Conservation (phyloP, 2,888 invertebrate species). For the Eupeodes latifasciatus region DNA sequence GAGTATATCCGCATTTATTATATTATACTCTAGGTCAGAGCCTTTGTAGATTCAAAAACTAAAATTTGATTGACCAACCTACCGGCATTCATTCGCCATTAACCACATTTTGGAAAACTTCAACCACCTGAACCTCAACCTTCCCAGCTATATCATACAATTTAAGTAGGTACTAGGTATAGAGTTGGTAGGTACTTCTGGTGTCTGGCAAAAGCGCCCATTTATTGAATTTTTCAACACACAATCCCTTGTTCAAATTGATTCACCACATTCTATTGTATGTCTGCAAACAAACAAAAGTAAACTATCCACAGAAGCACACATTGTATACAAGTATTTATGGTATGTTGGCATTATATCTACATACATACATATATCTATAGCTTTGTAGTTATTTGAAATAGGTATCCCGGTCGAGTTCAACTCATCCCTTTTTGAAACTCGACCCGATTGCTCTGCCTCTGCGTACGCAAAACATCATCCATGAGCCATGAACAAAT, state of each 20-base stretch:
- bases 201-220: conserved; percentile 19
- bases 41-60: conserved; percentile 42
- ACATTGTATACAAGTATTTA: not conserved
- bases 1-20: too few relatives aligned
- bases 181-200: not conserved
- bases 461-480: conserved; percentile 43
- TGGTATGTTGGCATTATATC: not conserved
- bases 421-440: not conserved
- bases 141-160: not conserved
- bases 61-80: conserved; percentile 64
- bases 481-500: conserved; percentile 41
- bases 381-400: not conserved
- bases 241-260: conserved; percentile 57
- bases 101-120: conserved; percentile 48
- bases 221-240: conserved; percentile 60
- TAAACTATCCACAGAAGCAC: conserved; percentile 28
- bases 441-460: conserved; percentile 55
- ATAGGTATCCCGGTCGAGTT: not conserved
- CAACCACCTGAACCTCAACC: not conserved
- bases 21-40: not conserved
- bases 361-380: not conserved
- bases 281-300: conserved; percentile 40
- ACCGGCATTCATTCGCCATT: conserved; percentile 37
- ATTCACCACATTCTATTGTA: conserved; percentile 66
- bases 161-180: not conserved